phyloP scores from a whole-genome alignment of 2,797 vertebrate species.

The Peromyscus nudipes region DNA sequence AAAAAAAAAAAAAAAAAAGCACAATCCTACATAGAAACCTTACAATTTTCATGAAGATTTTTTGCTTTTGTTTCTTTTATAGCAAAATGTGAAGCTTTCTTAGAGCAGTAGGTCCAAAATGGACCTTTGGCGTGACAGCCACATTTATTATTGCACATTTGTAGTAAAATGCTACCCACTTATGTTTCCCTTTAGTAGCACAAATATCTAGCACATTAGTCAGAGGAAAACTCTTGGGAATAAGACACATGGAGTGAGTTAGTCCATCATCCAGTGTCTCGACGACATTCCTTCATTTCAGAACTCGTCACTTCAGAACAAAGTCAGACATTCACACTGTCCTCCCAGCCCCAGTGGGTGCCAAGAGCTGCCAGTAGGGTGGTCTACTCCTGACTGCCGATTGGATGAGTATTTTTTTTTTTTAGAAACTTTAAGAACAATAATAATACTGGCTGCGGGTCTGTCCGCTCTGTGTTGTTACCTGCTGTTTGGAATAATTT shows the following conservation, averaged over 20 bases:
- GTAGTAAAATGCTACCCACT: slow-evolving; percentile 48
- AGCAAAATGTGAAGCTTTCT: slow-evolving; percentile 41
- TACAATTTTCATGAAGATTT: slow-evolving; percentile 23
- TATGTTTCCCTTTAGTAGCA: slow-evolving; percentile 32
- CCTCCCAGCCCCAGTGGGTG: neutral
- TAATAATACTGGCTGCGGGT: slow-evolving; percentile 12
- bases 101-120: slow-evolving; percentile 7
- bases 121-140: slow-evolving; percentile 50
- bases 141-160: slow-evolving; percentile 27
- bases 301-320: slow-evolving; percentile 57
- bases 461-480: neutral
- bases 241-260: slow-evolving; percentile 65
- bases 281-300: slow-evolving; percentile 1
- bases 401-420: neutral
- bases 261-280: slow-evolving; percentile 37
- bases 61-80: slow-evolving; percentile 39
- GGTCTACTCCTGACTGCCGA: neutral
- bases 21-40: neutral
- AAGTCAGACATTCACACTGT: slow-evolving; percentile 37
- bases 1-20: too few species aligned
- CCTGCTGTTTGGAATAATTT: neutral
- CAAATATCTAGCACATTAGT: slow-evolving; percentile 44
- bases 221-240: slow-evolving; percentile 52
- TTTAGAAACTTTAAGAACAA: slow-evolving; percentile 33
- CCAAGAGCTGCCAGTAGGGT: neutral